Percentiles rank a stretch among this genome's conserved stretches.
These are phyloP conservation scores for Canis aureus DNA, from an alignment of 2,113 vertebrate species.

Conservation along the genomic window DNA sequence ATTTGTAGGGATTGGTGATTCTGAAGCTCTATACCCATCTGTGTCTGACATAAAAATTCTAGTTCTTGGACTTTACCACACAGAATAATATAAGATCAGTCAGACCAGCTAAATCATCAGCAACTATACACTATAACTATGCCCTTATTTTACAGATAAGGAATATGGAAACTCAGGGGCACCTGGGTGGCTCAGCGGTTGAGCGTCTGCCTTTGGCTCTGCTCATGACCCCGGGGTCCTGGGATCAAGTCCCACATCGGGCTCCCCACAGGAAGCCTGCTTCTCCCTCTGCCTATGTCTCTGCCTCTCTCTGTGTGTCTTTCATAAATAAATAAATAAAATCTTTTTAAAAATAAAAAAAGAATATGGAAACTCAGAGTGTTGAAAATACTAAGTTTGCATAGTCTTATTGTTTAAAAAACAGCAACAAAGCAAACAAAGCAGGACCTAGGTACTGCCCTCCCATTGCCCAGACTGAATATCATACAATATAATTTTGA, in stretches of 20 bases:
- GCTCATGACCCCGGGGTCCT: no score
- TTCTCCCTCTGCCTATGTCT: no score
- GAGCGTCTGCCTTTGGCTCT: no score
- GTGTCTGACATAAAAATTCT: not conserved
- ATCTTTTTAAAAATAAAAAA: no score
- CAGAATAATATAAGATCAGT: not conserved
- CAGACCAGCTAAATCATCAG: not conserved
- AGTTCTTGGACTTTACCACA: not conserved
- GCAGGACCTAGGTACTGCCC: not conserved
- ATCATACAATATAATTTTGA: not conserved
- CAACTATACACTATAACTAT: not conserved
- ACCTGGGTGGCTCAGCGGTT: no score
- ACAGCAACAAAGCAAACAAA: slow-evolving; percentile 28
- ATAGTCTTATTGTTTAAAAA: not conserved
- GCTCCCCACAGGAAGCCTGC: no score
- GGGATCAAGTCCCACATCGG: no score
- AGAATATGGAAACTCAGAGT: not conserved
- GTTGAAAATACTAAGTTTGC: not conserved
- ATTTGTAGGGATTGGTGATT: not conserved
- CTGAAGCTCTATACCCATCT: not conserved
- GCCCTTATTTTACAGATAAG: not conserved
- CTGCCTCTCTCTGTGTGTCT: no score
- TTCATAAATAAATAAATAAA: no score
- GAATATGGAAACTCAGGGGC: not conserved
- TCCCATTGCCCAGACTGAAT: not conserved